Percentiles rank a stretch among this genome's conserved stretches.
phyloP scores from a whole-genome alignment of 1,140 invertebrate genomes.

The Lycorma delicatula region DNA sequence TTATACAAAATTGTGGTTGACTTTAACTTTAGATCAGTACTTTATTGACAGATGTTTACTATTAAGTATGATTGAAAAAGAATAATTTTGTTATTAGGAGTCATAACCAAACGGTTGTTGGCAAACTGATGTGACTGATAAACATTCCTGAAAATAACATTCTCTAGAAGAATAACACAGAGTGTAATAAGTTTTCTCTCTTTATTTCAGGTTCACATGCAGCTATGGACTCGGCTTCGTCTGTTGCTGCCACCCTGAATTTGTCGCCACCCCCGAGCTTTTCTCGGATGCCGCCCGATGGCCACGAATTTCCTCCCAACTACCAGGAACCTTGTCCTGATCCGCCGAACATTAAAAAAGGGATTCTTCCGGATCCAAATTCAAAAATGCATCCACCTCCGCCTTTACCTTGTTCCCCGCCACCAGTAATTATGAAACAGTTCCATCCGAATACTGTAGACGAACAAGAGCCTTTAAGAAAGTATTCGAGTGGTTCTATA shows the following conservation, averaged over 20 bases:
- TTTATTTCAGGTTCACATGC: constrained; percentile 15
- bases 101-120: no score
- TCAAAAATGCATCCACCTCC: constrained; percentile 30
- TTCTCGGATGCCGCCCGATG: constrained; percentile 74
- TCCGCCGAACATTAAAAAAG: constrained; percentile 19
- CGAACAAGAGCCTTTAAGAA: constrained; percentile 5
- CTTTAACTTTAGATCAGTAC: no score
- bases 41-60: no score
- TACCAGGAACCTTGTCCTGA: constrained; percentile 27
- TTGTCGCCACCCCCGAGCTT: constrained; percentile 33
- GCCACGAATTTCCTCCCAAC: constrained; percentile 70
- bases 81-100: no score
- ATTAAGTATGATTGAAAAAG: no score
- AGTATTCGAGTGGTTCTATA: constrained; percentile 3
- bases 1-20: no score
- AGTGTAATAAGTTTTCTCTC: no score
- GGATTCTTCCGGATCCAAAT: no score
- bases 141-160: no score
- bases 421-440: constrained; percentile 25
- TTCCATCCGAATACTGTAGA: constrained; percentile 29
- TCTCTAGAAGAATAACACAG: no score
- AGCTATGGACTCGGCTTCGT: constrained; percentile 13
- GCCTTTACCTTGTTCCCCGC: constrained; percentile 30
- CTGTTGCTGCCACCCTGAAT: constrained; percentile 10
- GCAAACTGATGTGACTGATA: no score